Evolutionary conservation across 2,797 vertebrate genomes (phyloP), one percentile per base, ranked within the genome.

Genomic region (Heliangelus exortis): DNA sequence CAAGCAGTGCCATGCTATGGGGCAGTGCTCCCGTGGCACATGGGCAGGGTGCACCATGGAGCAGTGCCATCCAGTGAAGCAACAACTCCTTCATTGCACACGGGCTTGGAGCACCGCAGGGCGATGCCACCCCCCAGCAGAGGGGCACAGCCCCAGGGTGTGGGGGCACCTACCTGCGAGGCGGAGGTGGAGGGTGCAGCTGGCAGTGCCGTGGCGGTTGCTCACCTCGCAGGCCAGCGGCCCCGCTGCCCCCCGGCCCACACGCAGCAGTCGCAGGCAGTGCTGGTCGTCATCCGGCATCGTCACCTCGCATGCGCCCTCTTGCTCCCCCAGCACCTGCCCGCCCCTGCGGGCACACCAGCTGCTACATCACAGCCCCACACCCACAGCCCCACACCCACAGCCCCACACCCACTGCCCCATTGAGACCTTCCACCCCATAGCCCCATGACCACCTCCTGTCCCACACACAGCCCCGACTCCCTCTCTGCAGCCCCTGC

Each of bases 251-350:
- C 97, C 94, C 34, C 28, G 97, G 94, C 97, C 98, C 90, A 99
- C 98, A 17, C 88, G 97, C 91, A 98, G 97, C 88, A 99, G 97
- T 91, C 93, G 98, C 89, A 99, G 98, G 8, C 98, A 98, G 97
- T 99, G 99, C 96, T 99, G 99, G 97, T 99, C 98, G 0, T 99
- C 99, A 3, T 99, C 99, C 0, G 98, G 98, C 98, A 99, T 99
- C 54, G 88, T 98, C 98, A 98, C 97, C 97, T 99, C 99, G 2
- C 98, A 99, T 4, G 97, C 53, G 45, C 98, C 98, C 0, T 98
- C 97, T 73, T 97, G 97, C 18, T 97, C 98, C 54, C 95, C 96
- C 65, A 99, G 97, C 28, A 98, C 97, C 39, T 96, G 95, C 58
- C 98, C 98, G 14, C 96, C 98, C 97, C 99, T 99, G 96, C 4